phyloP scores from a whole-genome alignment of 2,113 vertebrate species.

The Dermatemys mawii region DNA sequence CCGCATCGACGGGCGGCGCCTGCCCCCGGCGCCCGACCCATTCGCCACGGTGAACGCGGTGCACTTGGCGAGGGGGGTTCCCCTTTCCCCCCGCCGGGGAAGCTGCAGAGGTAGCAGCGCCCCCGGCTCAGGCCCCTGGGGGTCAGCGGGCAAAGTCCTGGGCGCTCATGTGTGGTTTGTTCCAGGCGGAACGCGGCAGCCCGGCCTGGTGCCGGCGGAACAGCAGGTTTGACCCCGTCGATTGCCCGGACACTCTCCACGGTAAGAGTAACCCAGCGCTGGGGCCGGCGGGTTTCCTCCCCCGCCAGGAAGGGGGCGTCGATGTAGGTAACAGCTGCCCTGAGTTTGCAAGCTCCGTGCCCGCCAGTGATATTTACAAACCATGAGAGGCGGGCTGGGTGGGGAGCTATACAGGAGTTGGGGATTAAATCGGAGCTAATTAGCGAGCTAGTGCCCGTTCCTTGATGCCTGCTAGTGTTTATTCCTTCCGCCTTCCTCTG shows the following conservation, averaged over 20 bases:
- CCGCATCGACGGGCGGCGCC: conserved; percentile 83
- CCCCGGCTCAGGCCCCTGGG: not conserved
- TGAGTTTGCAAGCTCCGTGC: not conserved
- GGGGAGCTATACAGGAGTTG: not conserved
- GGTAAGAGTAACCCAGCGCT: conserved; percentile 78
- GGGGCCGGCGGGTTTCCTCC: not conserved
- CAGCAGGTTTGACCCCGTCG: conserved; percentile 83
- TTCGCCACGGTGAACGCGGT: conserved; percentile 81
- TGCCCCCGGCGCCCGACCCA: conserved; percentile 85
- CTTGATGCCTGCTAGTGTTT: not conserved
- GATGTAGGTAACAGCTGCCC: not conserved
- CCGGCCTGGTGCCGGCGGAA: conserved; percentile 88
- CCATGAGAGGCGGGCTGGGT: not conserved
- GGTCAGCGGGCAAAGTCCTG: not conserved
- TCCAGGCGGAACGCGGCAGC: conserved; percentile 89
- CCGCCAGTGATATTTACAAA: not conserved
- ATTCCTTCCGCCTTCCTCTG: conserved; percentile 69
- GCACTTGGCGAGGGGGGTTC: conserved; percentile 66
- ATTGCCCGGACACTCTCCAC: conserved; percentile 82
- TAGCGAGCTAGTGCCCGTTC: not conserved
- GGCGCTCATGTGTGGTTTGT: conserved; percentile 52
- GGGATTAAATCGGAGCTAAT: not conserved
- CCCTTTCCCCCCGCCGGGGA: too few relatives aligned
- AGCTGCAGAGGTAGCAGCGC: not conserved
- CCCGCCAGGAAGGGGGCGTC: too few relatives aligned